Base-by-base conservation (phyloP, 1,140 invertebrate genomes). In the Drosophila micromelanica region DNA sequence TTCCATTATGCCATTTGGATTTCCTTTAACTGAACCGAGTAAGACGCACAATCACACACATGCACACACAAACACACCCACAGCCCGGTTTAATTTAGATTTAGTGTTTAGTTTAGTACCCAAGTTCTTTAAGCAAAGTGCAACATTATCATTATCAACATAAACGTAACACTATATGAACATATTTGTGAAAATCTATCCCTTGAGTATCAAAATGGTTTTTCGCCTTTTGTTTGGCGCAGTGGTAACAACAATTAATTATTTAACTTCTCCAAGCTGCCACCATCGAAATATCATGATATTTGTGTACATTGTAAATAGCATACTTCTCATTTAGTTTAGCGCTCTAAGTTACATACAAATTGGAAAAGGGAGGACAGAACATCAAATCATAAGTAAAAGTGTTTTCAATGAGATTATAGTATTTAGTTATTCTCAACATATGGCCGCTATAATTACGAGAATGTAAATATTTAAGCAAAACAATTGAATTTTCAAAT, bases 71-170 rank as follows among this genome's bases (percentile, higher is more conserved):
- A 54, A 75, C 52, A 77, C 49, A 67, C 55, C 56, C 6, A n/a
- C 38, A 49, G 56, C 68, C 79, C 73, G 65, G 80, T 86, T 89
- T 78, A 57, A 75, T 84, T 90, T 86, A 85, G 70, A 27, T 46
- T 73, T 78, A 90, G 71, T 81, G 78, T 49, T 54, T 86, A 85
- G 70, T 43, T 76, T 90, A 84, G 80, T 68, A 40, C 67, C 67
- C 70, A 78, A 75, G 59, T 74, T 55, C 42, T 69, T 70, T 57
- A 70, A 80, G 69, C 57, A 71, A 80, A 80, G 82, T 86, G 82
- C 82, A 86, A 86, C 77, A 85, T 85, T 85, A 85, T 71, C 51
- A 71, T 73, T 60, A 67, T 73, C 32, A 35, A 35, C 32, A 35
- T 35, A 35, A 35, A 27, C 27, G 43, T 72, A 72, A 51, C 8